Evolutionary conservation across 2,888 invertebrate species (phyloP).

Genomic region (Caprella mutica): DNA sequence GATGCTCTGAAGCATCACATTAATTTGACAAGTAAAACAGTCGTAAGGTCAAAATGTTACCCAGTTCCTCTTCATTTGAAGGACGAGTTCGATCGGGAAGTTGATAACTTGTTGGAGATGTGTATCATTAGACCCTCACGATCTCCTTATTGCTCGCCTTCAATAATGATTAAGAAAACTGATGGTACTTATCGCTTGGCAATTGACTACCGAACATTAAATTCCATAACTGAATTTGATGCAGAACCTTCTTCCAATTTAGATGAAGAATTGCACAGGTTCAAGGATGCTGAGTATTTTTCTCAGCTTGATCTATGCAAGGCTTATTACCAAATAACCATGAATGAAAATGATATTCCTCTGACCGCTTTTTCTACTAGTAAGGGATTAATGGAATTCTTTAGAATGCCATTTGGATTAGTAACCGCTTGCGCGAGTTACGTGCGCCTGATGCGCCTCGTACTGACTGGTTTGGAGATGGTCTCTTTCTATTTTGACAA

Average conservation of each 20-base stretch:
- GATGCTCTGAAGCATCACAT: no score
- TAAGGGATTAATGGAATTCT: constrained; percentile 1
- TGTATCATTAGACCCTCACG: background rate
- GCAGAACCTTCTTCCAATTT: constrained; percentile 3
- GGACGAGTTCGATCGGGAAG: background rate
- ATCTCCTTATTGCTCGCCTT: background rate
- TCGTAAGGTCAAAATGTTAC: no score
- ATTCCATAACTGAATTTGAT: constrained; percentile 6
- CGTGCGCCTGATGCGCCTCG: constrained; percentile 3
- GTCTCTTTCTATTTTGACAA: constrained; percentile 3
- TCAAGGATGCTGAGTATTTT: background rate
- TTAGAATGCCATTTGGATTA: background rate
- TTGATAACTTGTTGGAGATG: background rate
- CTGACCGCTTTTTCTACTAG: background rate
- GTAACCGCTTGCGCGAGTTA: background rate
- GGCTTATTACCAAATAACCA: no score
- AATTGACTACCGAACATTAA: constrained; percentile 1
- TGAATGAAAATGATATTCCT: background rate
- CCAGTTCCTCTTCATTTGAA: constrained; percentile 2
- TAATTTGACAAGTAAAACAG: no score
- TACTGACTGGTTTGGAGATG: background rate
- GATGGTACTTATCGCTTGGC: constrained; percentile 5
- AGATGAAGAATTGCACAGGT: background rate
- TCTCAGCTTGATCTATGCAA: background rate
- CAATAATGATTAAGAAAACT: background rate